Evolutionary conservation across 2,888 invertebrate genomes (phyloP).

Genomic region (Stenodera caucasica): DNA sequence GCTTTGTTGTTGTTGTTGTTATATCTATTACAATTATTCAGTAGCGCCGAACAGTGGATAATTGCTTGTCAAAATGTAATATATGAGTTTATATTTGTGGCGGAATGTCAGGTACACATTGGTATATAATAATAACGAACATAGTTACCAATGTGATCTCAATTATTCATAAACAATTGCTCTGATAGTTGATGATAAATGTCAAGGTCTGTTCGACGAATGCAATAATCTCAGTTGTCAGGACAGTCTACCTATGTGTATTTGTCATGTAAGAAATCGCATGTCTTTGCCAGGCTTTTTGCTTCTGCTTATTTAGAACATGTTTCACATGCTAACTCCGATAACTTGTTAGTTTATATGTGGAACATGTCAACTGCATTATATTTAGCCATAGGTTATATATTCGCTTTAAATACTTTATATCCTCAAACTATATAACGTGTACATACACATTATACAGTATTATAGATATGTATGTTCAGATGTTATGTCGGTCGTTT

Average conservation of each 20-base stretch:
- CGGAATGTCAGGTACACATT: slow-evolving; percentile 12
- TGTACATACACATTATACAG: not conserved
- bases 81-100: slow-evolving; percentile 18
- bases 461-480: not conserved
- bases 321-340: slow-evolving; percentile 38
- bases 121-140: slow-evolving; percentile 10
- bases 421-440: slow-evolving; percentile 10
- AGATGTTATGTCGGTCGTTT: not conserved
- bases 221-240: slow-evolving; percentile 44
- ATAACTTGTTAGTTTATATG: slow-evolving; percentile 39
- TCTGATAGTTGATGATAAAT: slow-evolving; percentile 44
- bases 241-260: slow-evolving; percentile 32
- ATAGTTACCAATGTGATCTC: slow-evolving; percentile 39
- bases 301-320: slow-evolving; percentile 39
- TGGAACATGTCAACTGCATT: slow-evolving; percentile 40
- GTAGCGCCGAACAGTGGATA: slow-evolving; percentile 12
- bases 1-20: not conserved
- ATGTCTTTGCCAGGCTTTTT: slow-evolving; percentile 34
- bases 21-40: slow-evolving; percentile 25
- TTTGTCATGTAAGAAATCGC: slow-evolving; percentile 37
- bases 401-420: slow-evolving; percentile 27
- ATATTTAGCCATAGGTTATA: slow-evolving; percentile 39
- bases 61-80: slow-evolving; percentile 24
- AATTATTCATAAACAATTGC: slow-evolving; percentile 46
- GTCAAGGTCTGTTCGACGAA: slow-evolving; percentile 43